Evolutionary conservation across 35 echinoderm and acorn worm species (phyloP).

Genomic region (Ptychodera flava): DNA sequence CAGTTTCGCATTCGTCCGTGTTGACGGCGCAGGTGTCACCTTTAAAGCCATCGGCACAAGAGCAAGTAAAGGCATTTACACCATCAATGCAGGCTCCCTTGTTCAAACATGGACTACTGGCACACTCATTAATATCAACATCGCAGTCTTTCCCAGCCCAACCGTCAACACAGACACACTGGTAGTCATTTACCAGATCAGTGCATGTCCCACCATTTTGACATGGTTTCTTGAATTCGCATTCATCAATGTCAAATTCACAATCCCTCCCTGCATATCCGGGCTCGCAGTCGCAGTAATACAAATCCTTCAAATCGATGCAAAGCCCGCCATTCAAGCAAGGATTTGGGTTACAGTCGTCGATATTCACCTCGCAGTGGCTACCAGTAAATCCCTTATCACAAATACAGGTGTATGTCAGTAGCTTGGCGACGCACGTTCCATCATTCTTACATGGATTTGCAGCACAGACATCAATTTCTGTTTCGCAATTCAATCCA

Average conservation of each 20-base stretch:
- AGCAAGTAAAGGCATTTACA: neutral
- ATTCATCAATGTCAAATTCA: conserved; percentile 16
- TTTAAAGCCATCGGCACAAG: neutral
- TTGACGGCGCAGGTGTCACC: neutral
- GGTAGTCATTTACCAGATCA: conserved; percentile 52
- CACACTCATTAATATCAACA: conserved; percentile 3
- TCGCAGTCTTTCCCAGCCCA: neutral
- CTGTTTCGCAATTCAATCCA: conserved; percentile 56
- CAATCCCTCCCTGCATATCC: conserved; percentile 11
- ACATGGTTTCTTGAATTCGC: conserved; percentile 9
- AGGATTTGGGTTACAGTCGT: conserved; percentile 48
- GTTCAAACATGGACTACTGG: neutral
- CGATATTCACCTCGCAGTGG: conserved; percentile 49
- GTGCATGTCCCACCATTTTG: conserved; percentile 38
- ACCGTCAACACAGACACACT: conserved; percentile 47
- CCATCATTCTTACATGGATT: conserved; percentile 6
- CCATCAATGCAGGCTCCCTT: neutral
- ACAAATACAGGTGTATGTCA: neutral
- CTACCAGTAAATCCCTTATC: conserved; percentile 23
- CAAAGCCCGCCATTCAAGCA: conserved; percentile 52
- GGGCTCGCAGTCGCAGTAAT: conserved; percentile 12
- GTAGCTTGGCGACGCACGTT: neutral
- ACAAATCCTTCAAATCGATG: conserved; percentile 6
- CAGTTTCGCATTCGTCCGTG: neutral
- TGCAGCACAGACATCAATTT: conserved; percentile 41